Base-by-base conservation (phyloP, 2,113 vertebrate genomes). In the Boulengeromyrus knoepffleri region DNA sequence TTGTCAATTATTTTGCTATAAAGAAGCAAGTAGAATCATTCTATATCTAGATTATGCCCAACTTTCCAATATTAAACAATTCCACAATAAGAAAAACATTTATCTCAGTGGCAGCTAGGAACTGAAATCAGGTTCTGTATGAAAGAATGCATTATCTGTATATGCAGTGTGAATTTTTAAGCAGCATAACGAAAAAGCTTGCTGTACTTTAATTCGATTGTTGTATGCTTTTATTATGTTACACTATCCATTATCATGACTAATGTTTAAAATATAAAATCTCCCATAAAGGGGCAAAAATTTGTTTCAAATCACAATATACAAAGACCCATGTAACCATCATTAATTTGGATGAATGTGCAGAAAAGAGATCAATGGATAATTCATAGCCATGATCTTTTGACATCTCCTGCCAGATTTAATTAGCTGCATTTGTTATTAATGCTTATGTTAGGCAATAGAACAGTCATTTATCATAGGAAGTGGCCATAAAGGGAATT, bases 1-100 rank as follows among this genome's bases (percentile, higher is more conserved):
- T n/a, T 49, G 83, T 85, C 42, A 85, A 85, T 85, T 85, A 47
- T 49, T n/a, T 46, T 85, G 46, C 83, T 85, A 85, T 85, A 47
- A 85, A 85, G 83, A 85, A 85, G 45, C 83, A 85, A 85, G 74
- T 80, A 42, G 36, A 80, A 80, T 80, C 74, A 80, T 80, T 80
- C 74, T 80, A 80, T 80, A 80, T 36, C 36, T 80, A 42, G 42
- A 80, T 80, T 80, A 42, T 42, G 36, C 13, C 74, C 74, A 80
- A 42, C 36, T 80, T 39, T 80, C 36, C 36, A 80, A 80, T 46
- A 85, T 85, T 49, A 49, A 85, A 85, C 46, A 85, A 47, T 85
- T 49, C 42, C 42, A 85, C 36, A 49, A 49, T 46, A 80, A 36
- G 74, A n/a, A 49, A 47, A 46, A 47, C 83, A 85, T 85, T 85